These are phyloP conservation scores for Micromesistius poutassou DNA, from an alignment of 2,797 vertebrate genomes.

Conservation along the genomic window DNA sequence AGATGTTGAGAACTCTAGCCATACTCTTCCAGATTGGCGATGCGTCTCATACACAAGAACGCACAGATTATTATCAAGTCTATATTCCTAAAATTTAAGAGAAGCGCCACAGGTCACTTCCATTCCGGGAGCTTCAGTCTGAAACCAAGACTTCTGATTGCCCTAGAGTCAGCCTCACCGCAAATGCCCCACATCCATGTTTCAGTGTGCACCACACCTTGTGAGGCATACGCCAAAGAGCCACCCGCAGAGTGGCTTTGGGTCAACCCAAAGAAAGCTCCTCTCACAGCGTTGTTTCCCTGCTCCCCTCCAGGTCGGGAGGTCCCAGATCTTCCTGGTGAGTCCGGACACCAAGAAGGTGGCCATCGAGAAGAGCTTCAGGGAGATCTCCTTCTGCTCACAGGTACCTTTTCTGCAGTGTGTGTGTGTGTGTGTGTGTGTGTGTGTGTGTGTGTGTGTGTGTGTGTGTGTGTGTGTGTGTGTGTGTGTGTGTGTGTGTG, in stretches of 20 bases:
- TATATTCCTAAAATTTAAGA: too few relatives aligned
- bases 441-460: not conserved
- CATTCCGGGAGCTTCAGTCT: not conserved
- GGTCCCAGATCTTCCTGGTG: constrained; percentile 93
- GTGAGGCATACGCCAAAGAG: constrained; percentile 10
- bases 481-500: not conserved
- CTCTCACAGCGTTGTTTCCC: not conserved
- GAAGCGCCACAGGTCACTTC: too few relatives aligned
- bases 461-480: not conserved
- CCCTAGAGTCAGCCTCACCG: constrained; percentile 1
- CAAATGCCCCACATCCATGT: constrained; percentile 4
- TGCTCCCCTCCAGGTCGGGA: constrained; percentile 81
- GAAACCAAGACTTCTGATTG: constrained; percentile 1
- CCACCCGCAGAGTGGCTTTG: not conserved
- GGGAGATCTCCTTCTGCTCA: constrained; percentile 98
- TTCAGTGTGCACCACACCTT: not conserved
- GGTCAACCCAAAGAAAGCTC: not conserved
- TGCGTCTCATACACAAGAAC: too few relatives aligned
- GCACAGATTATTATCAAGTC: too few relatives aligned
- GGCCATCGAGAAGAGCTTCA: constrained; percentile 95
- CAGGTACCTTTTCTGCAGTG: constrained; percentile 76
- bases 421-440: not conserved
- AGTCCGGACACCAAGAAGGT: constrained; percentile 98
- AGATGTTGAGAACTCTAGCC: too few relatives aligned
- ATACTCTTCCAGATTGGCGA: too few relatives aligned